phyloP scores from a whole-genome alignment of 2,888 invertebrate genomes.

The Luffia ferchaultella region DNA sequence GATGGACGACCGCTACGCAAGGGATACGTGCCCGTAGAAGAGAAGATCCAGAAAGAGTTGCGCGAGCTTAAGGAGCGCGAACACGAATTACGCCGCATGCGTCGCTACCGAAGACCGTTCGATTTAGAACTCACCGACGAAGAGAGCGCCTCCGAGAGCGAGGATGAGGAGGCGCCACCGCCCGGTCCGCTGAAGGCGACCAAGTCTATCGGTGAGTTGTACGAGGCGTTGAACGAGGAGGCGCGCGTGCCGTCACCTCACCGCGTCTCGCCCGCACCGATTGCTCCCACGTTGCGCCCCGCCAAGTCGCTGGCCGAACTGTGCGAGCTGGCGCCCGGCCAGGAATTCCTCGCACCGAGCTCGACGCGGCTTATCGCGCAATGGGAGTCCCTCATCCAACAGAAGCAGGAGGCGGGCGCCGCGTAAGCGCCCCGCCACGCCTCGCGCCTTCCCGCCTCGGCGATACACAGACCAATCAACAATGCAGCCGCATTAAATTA shows the following conservation, averaged over 20 bases:
- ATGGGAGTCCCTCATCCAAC: conserved; percentile 82
- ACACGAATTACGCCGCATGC: conserved; percentile 77
- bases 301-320: conserved; percentile 74
- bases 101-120: conserved; percentile 68
- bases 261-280: conserved; percentile 50
- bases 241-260: conserved; percentile 52
- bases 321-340: conserved; percentile 71
- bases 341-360: conserved; percentile 71
- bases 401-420: conserved; percentile 65
- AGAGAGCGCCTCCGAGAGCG: conserved; percentile 63
- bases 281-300: conserved; percentile 65
- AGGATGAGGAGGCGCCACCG: conserved; percentile 66
- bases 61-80: conserved; percentile 85
- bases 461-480: not conserved
- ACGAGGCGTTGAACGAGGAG: conserved; percentile 64
- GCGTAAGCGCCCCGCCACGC: conserved; percentile 27
- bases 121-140: conserved; percentile 71
- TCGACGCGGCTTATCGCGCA: conserved; percentile 78
- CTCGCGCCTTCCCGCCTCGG: not conserved
- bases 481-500: not conserved
- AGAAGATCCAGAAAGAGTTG: conserved; percentile 87
- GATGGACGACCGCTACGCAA: conserved; percentile 74
- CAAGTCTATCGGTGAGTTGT: conserved; percentile 73
- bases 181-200: conserved; percentile 71
- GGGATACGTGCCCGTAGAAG: conserved; percentile 85